phyloP scores from a whole-genome alignment of 2,888 invertebrate genomes.

The Ecdyonurus torrentis region DNA sequence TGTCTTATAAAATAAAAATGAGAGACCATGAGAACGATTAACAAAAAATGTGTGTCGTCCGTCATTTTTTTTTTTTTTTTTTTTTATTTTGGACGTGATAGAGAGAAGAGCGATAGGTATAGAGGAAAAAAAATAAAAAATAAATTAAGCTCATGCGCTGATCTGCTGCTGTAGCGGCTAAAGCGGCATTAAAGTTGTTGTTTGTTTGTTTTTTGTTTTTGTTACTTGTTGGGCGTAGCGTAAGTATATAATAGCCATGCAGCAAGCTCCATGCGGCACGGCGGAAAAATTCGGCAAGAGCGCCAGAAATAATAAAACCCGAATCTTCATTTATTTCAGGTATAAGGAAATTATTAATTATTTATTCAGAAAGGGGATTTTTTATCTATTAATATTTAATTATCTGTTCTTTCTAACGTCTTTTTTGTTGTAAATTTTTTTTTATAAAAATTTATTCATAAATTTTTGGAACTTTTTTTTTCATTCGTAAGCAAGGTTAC shows the following conservation, averaged over 20 bases:
- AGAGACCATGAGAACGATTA: background rate
- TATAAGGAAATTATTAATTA: background rate
- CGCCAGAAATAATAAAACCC: background rate
- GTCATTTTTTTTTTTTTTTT: no score
- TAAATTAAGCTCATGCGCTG: background rate
- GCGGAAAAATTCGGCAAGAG: background rate
- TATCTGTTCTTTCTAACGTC: background rate
- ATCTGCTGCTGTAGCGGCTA: background rate
- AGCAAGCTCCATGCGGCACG: constrained; percentile 2
- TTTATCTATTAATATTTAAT: background rate
- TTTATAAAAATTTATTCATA: no score
- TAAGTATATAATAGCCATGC: background rate
- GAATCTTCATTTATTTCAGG: no score
- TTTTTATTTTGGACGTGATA: background rate
- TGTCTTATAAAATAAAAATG: no score
- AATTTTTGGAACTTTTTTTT: no score
- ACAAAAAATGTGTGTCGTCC: no score
- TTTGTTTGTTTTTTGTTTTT: no score
- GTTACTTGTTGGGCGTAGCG: no score
- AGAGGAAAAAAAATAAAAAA: no score
- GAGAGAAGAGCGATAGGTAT: background rate
- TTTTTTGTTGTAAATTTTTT: background rate
- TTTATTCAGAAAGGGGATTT: background rate
- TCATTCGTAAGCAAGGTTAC: constrained; percentile 39
- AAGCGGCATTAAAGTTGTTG: no score